Conservation (phyloP, 2,888 invertebrate species). For the Drosophila cyrtoloma region DNA sequence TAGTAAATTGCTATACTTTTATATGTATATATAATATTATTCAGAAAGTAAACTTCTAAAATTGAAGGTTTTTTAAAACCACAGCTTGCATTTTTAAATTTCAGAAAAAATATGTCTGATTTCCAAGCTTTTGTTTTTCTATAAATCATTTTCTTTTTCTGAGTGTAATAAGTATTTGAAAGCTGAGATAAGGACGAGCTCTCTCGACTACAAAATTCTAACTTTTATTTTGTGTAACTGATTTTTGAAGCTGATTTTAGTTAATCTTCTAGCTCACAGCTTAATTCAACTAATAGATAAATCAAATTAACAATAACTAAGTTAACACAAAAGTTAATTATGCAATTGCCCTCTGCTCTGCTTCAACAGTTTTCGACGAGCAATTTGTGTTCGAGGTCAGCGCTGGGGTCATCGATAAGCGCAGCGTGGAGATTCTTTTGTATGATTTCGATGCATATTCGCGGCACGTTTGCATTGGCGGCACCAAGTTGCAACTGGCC, state of each 20-base stretch:
- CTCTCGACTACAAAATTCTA: neutral
- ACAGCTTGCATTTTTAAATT: no score
- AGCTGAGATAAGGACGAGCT: neutral
- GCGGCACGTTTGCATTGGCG: slow-evolving; percentile 88
- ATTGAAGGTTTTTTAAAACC: no score
- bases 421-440: slow-evolving; percentile 88
- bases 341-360: neutral
- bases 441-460: slow-evolving; percentile 89
- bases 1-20: no score
- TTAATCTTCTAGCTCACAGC: neutral
- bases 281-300: neutral
- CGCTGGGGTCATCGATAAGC: slow-evolving; percentile 86
- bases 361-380: slow-evolving; percentile 88
- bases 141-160: neutral
- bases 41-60: no score
- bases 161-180: neutral
- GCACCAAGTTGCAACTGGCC: slow-evolving; percentile 87
- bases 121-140: no score
- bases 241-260: neutral
- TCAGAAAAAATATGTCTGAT: no score
- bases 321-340: neutral
- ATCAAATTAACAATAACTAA: neutral
- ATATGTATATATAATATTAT: no score
- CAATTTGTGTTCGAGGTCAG: slow-evolving; percentile 89
- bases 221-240: neutral